Evolutionary conservation across 2,888 invertebrate genomes (phyloP), one percentile per base, ranked within the genome.

Genomic region (Drosophila prostipennis): DNA sequence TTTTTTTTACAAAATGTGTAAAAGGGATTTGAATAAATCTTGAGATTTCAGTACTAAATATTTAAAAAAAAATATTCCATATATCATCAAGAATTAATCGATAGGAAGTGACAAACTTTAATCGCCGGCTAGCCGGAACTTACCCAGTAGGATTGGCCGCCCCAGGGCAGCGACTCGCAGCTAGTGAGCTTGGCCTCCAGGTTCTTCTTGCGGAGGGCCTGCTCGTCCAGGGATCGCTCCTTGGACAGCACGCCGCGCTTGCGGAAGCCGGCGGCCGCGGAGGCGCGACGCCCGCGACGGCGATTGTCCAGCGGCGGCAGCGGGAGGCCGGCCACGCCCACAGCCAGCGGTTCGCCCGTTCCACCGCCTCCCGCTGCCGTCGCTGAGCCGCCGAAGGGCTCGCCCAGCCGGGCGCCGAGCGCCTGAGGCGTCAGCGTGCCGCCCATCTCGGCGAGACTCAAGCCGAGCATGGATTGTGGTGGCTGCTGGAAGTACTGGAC

Each of bases 121-220:
- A 19, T 3, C 19, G 2, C 19, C 19, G 19, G 19, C 19, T 19
- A 19, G 3, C 19, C 19, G 19, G 19, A 19, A 26, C 34, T 34
- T 34, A 34, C 34, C 34, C 34, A 34, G 34, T 34, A 34, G 11
- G 34, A 11, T 34, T 34, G 34, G 3, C 91, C 90, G 61, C 90
- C 89, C 90, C 92, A 91, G 0, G 91, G 91, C 67, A 92, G 71
- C 39, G 91, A 91, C 68, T 91, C 91, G 72, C 91, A 91, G 63
- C 92, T 92, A 87, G 91, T 91, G 72, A 92, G 91, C 91, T 93
- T 89, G 91, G 92, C 90, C 93, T 94, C 94, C 92, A 77, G 92
- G 89, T 89, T 93, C 92, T 80, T 93, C 91, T 90, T 93, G 91
- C 78, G 93, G 90, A 80, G 92, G 87, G 76, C 93, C 86, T 91